Conservation (phyloP, 1,140 invertebrate species). For the Pollicipes pollicipes region DNA sequence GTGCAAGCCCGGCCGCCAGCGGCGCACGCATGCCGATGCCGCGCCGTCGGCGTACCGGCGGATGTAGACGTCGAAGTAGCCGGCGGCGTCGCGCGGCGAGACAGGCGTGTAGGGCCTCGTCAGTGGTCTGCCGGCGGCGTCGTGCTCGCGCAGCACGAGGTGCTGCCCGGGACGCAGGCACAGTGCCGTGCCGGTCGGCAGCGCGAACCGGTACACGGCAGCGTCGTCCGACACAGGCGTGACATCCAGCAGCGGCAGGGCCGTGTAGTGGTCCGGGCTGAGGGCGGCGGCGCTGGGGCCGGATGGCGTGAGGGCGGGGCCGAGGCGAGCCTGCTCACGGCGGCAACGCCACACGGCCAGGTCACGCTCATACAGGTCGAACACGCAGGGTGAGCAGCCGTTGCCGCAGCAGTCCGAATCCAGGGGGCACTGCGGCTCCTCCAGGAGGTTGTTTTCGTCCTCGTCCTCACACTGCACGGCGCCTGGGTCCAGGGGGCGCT, state of each 20-base stretch:
- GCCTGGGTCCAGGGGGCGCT: too few relatives aligned
- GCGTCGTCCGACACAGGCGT: not conserved
- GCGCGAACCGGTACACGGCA: slow-evolving; percentile 2
- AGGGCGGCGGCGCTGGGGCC: not conserved
- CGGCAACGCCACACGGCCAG: slow-evolving; percentile 4
- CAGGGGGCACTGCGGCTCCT: not conserved
- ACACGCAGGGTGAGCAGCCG: slow-evolving; percentile 7
- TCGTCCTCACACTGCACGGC: too few relatives aligned
- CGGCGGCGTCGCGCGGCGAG: not conserved
- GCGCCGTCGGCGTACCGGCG: not conserved
- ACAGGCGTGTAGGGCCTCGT: not conserved
- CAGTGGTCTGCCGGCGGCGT: not conserved
- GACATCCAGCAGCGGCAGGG: not conserved
- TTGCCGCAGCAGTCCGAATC: slow-evolving; percentile 10
- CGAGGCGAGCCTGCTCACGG: slow-evolving; percentile 1
- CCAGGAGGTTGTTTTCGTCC: too few relatives aligned
- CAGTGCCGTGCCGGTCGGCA: not conserved
- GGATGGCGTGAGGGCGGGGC: not conserved
- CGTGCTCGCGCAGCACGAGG: not conserved
- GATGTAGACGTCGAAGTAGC: not conserved
- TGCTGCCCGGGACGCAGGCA: slow-evolving; percentile 4
- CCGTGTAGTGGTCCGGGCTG: slow-evolving; percentile 1
- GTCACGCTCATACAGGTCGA: slow-evolving; percentile 8
- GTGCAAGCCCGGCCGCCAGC: not conserved
- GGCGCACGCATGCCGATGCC: not conserved